Evolutionary conservation across 2,113 vertebrate species (phyloP), one percentile per base, ranked within the genome.

Genomic region (Dinomys branickii): DNA sequence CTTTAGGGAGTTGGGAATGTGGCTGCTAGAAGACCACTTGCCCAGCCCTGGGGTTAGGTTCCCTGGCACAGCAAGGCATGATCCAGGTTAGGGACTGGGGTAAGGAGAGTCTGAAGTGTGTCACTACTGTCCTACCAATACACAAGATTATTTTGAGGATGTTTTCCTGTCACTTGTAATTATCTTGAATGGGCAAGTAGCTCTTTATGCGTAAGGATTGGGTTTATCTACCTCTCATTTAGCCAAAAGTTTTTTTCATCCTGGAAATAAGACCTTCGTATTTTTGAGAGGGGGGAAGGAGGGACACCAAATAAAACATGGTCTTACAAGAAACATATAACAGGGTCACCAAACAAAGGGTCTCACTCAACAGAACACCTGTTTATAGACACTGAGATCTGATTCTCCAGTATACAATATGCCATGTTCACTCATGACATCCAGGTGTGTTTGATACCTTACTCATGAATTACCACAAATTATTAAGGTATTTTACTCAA

Each of bases 321-420:
- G 8, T 17, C 28, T 92, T 80, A 50, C 84, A 91, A 95, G 58
- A 30, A 38, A 44, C 19, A 33, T n/a, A 7, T 59, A 91, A 59
- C 35, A 81, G 30, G 41, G 19, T 94, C 83, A 89, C 35, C 58
- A 54, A 63, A 59, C 88, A 24, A 84, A 77, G 24, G 28, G 17
- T 69, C n/a, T 95, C 12, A 89, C 28, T 73, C 54, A 58, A 63
- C 95, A 86, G 54, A 80, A 92, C 17, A 78, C 73, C 85, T 75
- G 13, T 50, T 80, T 14, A 92, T 17, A 93, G 63, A 20, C 3
- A 10, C 47, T 33, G 0, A 47, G 22, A 61, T 71, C 9, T 63
- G 26, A 77, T 16, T 85, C 56, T 17, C 30, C 24, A 38, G 1
- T 5, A 33, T 5, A 85, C 2, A 47, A 44, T 1, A 58, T 11